phyloP scores from a whole-genome alignment of 2,797 vertebrate genomes.

The Danio albolineatus region DNA sequence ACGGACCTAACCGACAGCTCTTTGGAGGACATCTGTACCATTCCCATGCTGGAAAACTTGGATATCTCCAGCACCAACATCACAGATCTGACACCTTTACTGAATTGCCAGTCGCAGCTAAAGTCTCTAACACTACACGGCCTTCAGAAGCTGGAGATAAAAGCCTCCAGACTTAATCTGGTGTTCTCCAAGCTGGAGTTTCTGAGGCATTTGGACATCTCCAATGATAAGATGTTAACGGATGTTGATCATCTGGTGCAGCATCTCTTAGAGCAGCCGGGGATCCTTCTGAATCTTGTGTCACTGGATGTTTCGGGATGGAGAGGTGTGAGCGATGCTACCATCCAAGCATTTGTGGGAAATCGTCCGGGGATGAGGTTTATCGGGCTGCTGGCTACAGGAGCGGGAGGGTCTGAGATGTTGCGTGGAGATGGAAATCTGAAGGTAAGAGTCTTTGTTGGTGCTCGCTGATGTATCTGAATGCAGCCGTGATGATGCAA shows the following conservation, averaged over 20 bases:
- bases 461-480: too few species aligned
- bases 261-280: constrained; percentile 86
- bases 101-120: constrained; percentile 85
- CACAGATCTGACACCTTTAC: constrained; percentile 88
- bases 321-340: constrained; percentile 83
- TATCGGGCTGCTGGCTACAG: constrained; percentile 90
- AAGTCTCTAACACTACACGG: constrained; percentile 88
- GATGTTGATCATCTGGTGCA: constrained; percentile 75
- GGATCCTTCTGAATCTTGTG: constrained; percentile 86
- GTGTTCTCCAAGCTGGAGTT: constrained; percentile 76
- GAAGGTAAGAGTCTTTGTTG: constrained; percentile 80
- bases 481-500: too few species aligned
- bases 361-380: constrained; percentile 86
- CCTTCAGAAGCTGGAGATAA: constrained; percentile 89
- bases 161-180: constrained; percentile 83
- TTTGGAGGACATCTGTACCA: constrained; percentile 87
- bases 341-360: constrained; percentile 84
- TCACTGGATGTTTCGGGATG: constrained; percentile 94
- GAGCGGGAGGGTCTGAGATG: constrained; percentile 86
- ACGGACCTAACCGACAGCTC: constrained; percentile 89
- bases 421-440: constrained; percentile 85
- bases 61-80: constrained; percentile 91
- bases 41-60: constrained; percentile 89
- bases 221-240: constrained; percentile 85
- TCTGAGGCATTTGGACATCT: constrained; percentile 93